Evolutionary conservation across 2,113 vertebrate species (phyloP).

Genomic region (Epinephelus fuscoguttatus): DNA sequence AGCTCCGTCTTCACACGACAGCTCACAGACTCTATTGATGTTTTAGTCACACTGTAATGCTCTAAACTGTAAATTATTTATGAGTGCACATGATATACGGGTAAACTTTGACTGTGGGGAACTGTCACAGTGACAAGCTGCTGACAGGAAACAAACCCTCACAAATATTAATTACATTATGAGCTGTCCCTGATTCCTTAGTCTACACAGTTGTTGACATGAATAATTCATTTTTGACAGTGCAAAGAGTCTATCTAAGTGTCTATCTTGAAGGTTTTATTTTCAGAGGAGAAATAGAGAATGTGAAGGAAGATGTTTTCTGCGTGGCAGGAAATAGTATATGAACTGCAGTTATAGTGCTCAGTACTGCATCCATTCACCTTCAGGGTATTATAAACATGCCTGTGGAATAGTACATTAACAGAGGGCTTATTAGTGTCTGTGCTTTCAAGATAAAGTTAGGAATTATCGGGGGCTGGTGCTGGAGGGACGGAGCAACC

Average conservation of each 20-base stretch:
- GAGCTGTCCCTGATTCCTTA: constrained; percentile 24
- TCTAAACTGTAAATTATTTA: constrained; percentile 72
- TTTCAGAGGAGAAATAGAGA: background rate
- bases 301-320: background rate
- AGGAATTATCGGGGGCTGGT: constrained; percentile 21
- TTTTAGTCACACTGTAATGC: constrained; percentile 55
- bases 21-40: constrained; percentile 62
- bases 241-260: background rate
- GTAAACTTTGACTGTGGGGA: constrained; percentile 59
- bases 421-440: constrained; percentile 32
- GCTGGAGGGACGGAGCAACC: constrained; percentile 28
- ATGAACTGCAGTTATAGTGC: background rate
- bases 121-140: constrained; percentile 47
- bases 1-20: constrained; percentile 2
- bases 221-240: constrained; percentile 15
- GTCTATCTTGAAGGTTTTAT: background rate
- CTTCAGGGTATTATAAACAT: constrained; percentile 33
- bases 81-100: constrained; percentile 69
- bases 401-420: constrained; percentile 13
- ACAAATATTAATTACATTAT: constrained; percentile 58
- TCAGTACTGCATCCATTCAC: constrained; percentile 13
- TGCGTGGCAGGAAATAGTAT: background rate
- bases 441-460: constrained; percentile 26
- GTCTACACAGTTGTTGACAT: constrained; percentile 21
- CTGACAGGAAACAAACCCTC: constrained; percentile 53